Base-by-base conservation (phyloP, 1,140 invertebrate genomes). In the Cotesia glomerata region DNA sequence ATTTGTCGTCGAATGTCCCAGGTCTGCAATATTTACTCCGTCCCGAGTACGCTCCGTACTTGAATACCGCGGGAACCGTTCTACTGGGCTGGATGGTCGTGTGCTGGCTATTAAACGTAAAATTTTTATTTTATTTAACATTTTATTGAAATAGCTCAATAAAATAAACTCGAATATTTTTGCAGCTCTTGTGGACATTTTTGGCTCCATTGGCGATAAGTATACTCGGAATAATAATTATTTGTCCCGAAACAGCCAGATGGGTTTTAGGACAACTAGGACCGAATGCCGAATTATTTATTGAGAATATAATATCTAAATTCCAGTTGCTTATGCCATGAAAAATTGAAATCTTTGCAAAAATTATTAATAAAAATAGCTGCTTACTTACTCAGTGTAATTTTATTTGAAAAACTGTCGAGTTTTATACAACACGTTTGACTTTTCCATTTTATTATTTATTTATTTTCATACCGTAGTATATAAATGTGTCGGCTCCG, bases 21-120 rank as follows among this genome's bases (percentile, higher is more conserved):
- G 61, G 65, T 26, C 52, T 81, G 8, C 69, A 73, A 45, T 70
- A 69, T 59, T 32, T 80, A n/a, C 18, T 79, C 13, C 71, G 73
- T 0, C 63, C 75, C 0, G 73, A 82, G 18, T 77, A 76, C 64
- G 52, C 72, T 7, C 73, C 80, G 32, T 83, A 81, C 58, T 70
- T 81, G 13, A 81, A 75, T 35, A 83, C 82, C 32, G 78, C 75
- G 16, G 77, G 78, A 5, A 81, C 77, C 5, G 74, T 82, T n/a
- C 51, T 83, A 3, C 62, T 83, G 3, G 81, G 81, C 4, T 83
- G 81, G 81, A 74, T 82, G 45, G 76, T 82, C 11, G 75, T 82
- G 5, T 78, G 77, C 1, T 82, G 77, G 78, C 76, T 82, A 68
- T 78, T 76, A 58, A 80, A 80, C 18, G 82, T 83, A 58, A 58